Evolutionary conservation across 2,888 invertebrate genomes (phyloP), one percentile per base, ranked within the genome.

Genomic region (Tryphoninae sp.): DNA sequence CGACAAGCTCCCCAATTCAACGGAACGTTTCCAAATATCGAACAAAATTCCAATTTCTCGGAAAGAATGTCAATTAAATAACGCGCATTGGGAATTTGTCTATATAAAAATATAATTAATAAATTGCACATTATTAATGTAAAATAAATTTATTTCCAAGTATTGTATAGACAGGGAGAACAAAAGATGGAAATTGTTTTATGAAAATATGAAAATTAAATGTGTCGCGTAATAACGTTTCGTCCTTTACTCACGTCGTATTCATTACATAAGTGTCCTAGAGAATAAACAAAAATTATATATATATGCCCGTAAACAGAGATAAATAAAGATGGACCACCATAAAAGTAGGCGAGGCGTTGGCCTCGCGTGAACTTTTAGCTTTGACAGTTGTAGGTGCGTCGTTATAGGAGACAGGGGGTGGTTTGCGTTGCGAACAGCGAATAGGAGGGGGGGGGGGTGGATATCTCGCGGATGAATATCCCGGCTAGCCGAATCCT

Each of bases 301-400:
- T 19, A 8, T 19, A 8, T 19, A 59, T 19, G 1, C 13, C 0
- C 40, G 22, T 6, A 42, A 22, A 19, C n/a, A 6, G 23, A n/a
- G 22, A 59, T 53, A 42, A 51, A 59, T 22, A 61, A 81, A 16
- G 33, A 13, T 11, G 49, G 61, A 75, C 55, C 77, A 72, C 83
- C 83, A 83, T 87, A 88, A 90, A 89, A 90, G 87, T 89, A 89
- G 90, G 88, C 87, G 90, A 90, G 89, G 89, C 88, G 87, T 88
- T 89, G 89, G 87, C 89, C 89, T 89, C 87, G 82, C 85, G 84
- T 88, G 89, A 89, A 89, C 89, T 90, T 89, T 88, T 81, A 87
- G 89, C 88, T 89, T 89, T 87, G 87, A 88, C 88, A 88, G 87
- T 89, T 89, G 88, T 87, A 87, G 85, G 58, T 77, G 81, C 75